Evolutionary conservation across 2,113 vertebrate genomes (phyloP).

Genomic region (Calyptomena viridis): DNA sequence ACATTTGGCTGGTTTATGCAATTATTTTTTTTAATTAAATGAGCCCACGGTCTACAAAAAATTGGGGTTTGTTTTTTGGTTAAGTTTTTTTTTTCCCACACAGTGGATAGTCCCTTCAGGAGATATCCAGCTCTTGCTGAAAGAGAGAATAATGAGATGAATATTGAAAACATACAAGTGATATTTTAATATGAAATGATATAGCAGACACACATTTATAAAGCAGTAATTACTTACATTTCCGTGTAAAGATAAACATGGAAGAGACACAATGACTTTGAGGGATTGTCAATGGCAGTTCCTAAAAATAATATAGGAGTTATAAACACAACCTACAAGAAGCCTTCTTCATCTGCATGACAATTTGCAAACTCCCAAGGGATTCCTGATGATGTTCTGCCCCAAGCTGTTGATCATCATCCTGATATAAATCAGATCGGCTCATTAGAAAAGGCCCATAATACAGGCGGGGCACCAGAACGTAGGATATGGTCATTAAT

Average conservation of each 20-base stretch:
- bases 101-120: neutral
- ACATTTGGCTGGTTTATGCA: neutral
- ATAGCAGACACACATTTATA: neutral
- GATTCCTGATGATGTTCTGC: conserved; percentile 15
- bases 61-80: too few species aligned
- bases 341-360: conserved; percentile 12
- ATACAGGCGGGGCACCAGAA: neutral
- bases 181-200: neutral
- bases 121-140: neutral
- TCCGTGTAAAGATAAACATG: neutral
- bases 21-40: neutral
- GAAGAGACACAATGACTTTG: neutral
- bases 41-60: neutral
- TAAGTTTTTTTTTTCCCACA: too few species aligned
- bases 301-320: conserved; percentile 15
- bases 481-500: neutral
- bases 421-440: conserved; percentile 1
- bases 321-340: neutral
- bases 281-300: neutral
- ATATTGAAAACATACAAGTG: neutral
- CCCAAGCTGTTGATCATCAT: conserved; percentile 14
- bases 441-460: conserved; percentile 19
- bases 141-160: neutral
- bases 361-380: conserved; percentile 10
- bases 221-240: neutral